Evolutionary conservation across 2,888 invertebrate genomes (phyloP), one percentile per base, ranked within the genome.

Genomic region (Cryptocephalus primarius): DNA sequence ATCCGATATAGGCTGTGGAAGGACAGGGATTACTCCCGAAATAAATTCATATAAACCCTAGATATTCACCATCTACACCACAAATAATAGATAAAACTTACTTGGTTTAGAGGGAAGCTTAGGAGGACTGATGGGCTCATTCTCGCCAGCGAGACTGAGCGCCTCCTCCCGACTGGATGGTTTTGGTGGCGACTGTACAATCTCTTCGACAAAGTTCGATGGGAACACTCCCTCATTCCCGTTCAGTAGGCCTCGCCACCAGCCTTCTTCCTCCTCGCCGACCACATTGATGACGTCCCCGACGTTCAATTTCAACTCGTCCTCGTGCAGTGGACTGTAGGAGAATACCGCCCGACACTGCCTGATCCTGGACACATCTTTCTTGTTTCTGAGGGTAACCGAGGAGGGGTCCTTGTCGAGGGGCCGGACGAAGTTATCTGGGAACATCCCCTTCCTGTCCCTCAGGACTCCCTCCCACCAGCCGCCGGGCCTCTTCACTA

Each of bases 171-270:
- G 48, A 43, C 44, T 57, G 22, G 50, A 49, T 13, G 59, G 55
- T 42, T 52, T 57, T 10, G 59, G 57, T 41, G 49, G 50, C 13
- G 45, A 39, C 2, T 58, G 47, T 40, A 43, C 41, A 36, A 72
- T 69, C 68, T 72, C 74, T 48, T 72, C 71, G 34, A 95, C 95
- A 73, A 95, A 96, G 76, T 96, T 96, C 8, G 94, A 95, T 4
- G 95, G 96, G 69, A 95, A 96, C 51, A 95, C 91, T 31, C 96
- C 95, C 50, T 85, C 77, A 64, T 81, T 82, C 39, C 86, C 88
- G 66, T 84, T 82, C 41, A 88, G 73, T 47, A 81, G 77, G 51
- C 93, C 94, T 75, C 85, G 83, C 92, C 91, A 94, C 87, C 88
- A 88, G 33, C 93, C 93, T 67, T 93, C 92, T 68, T 95, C 94